Evolutionary conservation across 2,888 invertebrate species (phyloP), one percentile per base, ranked within the genome.

Genomic region (Timema podura): DNA sequence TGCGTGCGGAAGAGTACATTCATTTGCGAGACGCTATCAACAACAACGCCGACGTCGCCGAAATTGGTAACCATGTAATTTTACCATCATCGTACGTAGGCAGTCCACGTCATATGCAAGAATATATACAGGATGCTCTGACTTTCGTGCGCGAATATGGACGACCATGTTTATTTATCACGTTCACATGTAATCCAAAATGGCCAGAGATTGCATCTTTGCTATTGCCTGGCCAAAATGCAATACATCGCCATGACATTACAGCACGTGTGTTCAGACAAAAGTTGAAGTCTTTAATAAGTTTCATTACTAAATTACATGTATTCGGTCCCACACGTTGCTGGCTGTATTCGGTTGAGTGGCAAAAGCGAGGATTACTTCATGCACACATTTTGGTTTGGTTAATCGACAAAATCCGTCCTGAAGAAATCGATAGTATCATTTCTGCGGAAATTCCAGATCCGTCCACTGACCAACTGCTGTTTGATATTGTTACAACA

Each of bases 371-470:
- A 51, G 51, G 11, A 51, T 51, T 51, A n/a, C 51, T 3, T 51
- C 51, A 51, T 51, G 30, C 30, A 30, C 30, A 30, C 1, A 30
- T 30, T 30, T 30, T 30, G 30, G 30, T 30, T 30, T 30, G 76
- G 76, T 51, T 77, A 13, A n/a, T 72, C 11, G 49, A 71, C 74
- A 74, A 73, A 73, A 74, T 77, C n/a, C 68, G 45, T 16, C 73
- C 76, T 30, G 71, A 74, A 61, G 48, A 74, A 65, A 76, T 76
- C 65, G 80, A 82, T 72, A 47, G 74, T 5, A 48, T 80, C 5
- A 79, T 82, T 8, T 72, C 70, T 7, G 79, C 81, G 16, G 81
- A 81, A 74, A 69, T 82, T n/a, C 79, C 80, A 8, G 74, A 80
- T 74, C 51, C n/a, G 51, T 51, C 51, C n/a, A 51, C 51, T 51